Evolutionary conservation across 2,797 vertebrate genomes (phyloP).

Genomic region (Squalus acanthias): DNA sequence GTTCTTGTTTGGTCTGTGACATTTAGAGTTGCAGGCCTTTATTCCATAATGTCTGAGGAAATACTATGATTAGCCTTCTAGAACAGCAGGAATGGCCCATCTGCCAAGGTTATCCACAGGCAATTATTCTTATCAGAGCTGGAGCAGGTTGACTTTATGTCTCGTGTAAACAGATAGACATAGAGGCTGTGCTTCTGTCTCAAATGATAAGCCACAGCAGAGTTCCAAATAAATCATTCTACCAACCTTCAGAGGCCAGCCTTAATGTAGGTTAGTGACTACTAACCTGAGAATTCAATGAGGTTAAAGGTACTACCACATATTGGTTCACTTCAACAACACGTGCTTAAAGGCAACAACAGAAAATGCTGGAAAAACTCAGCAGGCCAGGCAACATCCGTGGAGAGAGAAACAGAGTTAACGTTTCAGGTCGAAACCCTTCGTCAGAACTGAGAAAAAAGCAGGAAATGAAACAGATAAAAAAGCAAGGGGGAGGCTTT

Average conservation of each 20-base stretch:
- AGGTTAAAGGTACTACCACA: neutral
- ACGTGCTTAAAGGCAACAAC: neutral
- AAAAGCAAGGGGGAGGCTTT: too few species aligned
- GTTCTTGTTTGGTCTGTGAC: neutral
- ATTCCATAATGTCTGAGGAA: neutral
- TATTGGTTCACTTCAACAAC: neutral
- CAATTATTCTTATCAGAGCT: slow-evolving; percentile 34
- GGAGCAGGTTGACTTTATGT: slow-evolving; percentile 20
- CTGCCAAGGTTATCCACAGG: slow-evolving; percentile 10
- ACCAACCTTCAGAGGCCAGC: neutral
- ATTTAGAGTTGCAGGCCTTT: neutral
- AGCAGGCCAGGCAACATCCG: too few species aligned
- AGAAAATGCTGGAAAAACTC: too few species aligned
- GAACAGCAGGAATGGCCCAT: neutral
- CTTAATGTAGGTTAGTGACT: neutral
- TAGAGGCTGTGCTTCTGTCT: neutral
- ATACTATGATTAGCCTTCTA: neutral
- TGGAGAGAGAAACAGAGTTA: too few species aligned
- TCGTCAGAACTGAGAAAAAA: too few species aligned
- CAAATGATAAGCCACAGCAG: neutral
- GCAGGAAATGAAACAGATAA: too few species aligned
- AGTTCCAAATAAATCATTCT: slow-evolving; percentile 31
- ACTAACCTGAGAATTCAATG: slow-evolving; percentile 4
- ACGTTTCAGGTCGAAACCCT: too few species aligned
- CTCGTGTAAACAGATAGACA: neutral